Evolutionary conservation across 1,140 invertebrate species (phyloP), one percentile per base, ranked within the genome.

Genomic region (Orussus abietinus): DNA sequence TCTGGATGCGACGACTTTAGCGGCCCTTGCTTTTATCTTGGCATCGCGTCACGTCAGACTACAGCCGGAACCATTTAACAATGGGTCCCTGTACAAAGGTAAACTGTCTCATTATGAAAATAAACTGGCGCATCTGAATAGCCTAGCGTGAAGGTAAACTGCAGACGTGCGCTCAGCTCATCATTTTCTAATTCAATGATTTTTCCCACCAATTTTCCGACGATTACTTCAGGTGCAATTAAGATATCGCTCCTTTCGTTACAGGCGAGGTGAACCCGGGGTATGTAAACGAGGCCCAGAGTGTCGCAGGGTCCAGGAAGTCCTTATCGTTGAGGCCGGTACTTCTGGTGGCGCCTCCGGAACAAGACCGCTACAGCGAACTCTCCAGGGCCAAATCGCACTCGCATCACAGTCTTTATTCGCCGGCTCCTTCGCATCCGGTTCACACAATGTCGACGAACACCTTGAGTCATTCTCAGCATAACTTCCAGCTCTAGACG

Each of bases 11-110:
- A 74, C 88, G 6, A 90, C 95, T 34, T 75, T 98, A 31, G 82
- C 93, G 0, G 83, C 88, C 4, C 77, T 98, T 19, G 94, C 94
- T 5, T 97, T 98, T 66, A 92, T 97, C 53, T 75, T 98, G 45
- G 93, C 92, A 10, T 88, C 88, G 1, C 75, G 90, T 44, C 90
- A 94, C 66, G 84, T 94, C 5, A 81, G 86, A 47, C 76, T 93
- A 13, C 84, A 90, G 58, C 82, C 88, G 0, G 88, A 92, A 67
- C 86, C 86, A 4, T 81, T 83, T 21, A 88, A 88, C 42, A 75
- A 74, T 44, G 71, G 74, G 41, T 75, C 78, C 6, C 50, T 80
- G 28, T 78, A 79, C 53, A 77, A 80, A 76, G 74, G 78, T 80
- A 53, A 45, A 42, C 10, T 20, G n/a, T n/a, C n/a, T n/a, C n/a